A percentile compares a stretch with the other conserved stretches of the same genome.
These are phyloP conservation scores for Tautogolabrus adspersus DNA, from an alignment of 2,113 vertebrate genomes.

Conservation along the genomic window DNA sequence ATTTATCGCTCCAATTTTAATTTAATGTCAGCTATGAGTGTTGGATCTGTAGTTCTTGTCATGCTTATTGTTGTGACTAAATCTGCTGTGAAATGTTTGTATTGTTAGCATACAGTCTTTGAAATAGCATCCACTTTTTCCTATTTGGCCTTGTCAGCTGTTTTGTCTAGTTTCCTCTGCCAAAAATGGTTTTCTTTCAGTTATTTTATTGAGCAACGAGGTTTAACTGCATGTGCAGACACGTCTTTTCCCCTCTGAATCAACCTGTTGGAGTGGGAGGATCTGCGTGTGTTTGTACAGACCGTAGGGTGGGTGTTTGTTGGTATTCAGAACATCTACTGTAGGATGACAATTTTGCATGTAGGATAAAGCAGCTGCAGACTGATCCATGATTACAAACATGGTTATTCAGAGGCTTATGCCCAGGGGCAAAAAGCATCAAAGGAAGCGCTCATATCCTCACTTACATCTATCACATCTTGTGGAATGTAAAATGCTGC, in stretches of 20 bases:
- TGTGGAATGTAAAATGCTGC: neutral
- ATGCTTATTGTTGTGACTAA: neutral
- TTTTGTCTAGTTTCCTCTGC: neutral
- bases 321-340: neutral
- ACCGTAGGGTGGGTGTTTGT: neutral
- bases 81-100: neutral
- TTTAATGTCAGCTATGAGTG: neutral
- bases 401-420: neutral
- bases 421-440: neutral
- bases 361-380: neutral
- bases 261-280: neutral
- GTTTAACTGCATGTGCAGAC: neutral
- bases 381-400: neutral
- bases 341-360: neutral
- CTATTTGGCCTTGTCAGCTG: too few species aligned
- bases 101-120: neutral
- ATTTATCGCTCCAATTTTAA: neutral
- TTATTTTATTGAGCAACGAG: neutral
- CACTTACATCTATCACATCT: neutral
- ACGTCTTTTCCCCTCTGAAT: neutral
- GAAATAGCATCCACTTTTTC: neutral
- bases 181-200: neutral
- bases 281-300: neutral
- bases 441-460: neutral
- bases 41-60: neutral